Conservation (phyloP, 1,140 invertebrate genomes). For the Hormaphis cornu region DNA sequence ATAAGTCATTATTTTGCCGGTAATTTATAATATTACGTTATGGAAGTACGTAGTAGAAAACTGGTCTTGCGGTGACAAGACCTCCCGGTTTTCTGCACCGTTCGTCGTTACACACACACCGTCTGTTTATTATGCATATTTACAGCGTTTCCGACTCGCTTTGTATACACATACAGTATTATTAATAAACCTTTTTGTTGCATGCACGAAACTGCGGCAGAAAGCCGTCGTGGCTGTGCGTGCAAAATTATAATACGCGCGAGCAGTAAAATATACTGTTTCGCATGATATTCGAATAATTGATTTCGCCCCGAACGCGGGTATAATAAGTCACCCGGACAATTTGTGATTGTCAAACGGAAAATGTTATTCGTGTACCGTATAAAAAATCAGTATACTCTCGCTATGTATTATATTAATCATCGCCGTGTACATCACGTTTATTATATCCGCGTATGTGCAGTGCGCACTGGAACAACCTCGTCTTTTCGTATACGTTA, state of each 20-base stretch:
- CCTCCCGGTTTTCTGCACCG: conserved; percentile 27
- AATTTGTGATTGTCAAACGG: neutral
- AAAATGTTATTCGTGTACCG: too few relatives aligned
- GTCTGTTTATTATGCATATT: conserved; percentile 13
- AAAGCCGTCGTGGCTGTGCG: neutral
- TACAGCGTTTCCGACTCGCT: neutral
- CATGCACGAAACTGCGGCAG: neutral
- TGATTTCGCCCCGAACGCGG: neutral
- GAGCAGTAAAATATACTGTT: too few relatives aligned
- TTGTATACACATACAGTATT: too few relatives aligned
- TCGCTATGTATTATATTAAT: too few relatives aligned
- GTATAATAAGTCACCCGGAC: neutral
- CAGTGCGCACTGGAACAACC: too few relatives aligned
- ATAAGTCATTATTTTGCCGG: conserved; percentile 22
- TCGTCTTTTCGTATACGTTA: too few relatives aligned
- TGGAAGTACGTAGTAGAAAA: conserved; percentile 10
- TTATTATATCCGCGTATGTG: too few relatives aligned
- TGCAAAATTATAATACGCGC: too few relatives aligned
- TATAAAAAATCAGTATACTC: too few relatives aligned
- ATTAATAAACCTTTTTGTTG: too few relatives aligned
- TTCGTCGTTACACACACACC: conserved; percentile 17
- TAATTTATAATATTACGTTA: conserved; percentile 20
- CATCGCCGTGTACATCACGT: too few relatives aligned
- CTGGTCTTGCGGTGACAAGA: conserved; percentile 30
- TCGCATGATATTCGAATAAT: too few relatives aligned